These are phyloP conservation scores for Phlogophora meticulosa DNA, from an alignment of 2,888 invertebrate species.

Conservation along the genomic window DNA sequence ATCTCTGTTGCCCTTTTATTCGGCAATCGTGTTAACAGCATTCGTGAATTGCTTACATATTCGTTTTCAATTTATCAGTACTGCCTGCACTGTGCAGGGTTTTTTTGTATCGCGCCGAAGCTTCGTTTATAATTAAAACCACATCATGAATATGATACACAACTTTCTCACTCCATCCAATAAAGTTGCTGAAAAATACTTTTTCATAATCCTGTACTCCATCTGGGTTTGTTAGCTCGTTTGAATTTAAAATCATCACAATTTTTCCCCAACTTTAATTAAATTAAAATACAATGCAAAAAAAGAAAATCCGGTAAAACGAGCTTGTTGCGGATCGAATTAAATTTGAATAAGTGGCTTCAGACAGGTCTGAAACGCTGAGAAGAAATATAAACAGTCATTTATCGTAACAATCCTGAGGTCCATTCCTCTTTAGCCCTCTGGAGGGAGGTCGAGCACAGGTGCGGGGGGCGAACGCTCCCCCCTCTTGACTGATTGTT, in stretches of 20 bases:
- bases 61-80: constrained; percentile 6
- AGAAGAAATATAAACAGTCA: constrained; percentile 87
- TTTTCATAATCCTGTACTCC: constrained; percentile 48
- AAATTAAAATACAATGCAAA: constrained; percentile 68
- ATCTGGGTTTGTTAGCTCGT: constrained; percentile 60
- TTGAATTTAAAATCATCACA: constrained; percentile 64
- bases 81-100: neutral
- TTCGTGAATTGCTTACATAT: neutral
- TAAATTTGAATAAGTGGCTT: constrained; percentile 83
- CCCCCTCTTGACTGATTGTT: constrained; percentile 84
- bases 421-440: constrained; percentile 75
- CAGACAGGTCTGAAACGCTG: constrained; percentile 74
- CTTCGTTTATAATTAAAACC: constrained; percentile 23
- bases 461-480: constrained; percentile 75
- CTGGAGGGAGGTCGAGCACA: constrained; percentile 74
- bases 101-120: constrained; percentile 1
- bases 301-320: constrained; percentile 62
- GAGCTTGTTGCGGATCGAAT: constrained; percentile 72
- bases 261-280: constrained; percentile 63
- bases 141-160: constrained; percentile 32
- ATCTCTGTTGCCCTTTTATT: neutral
- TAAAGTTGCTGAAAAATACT: constrained; percentile 40
- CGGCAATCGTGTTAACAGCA: neutral
- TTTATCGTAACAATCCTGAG: constrained; percentile 83
- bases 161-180: constrained; percentile 31